Evolutionary conservation across 2,888 invertebrate species (phyloP).

Genomic region (Hololepta plana): DNA sequence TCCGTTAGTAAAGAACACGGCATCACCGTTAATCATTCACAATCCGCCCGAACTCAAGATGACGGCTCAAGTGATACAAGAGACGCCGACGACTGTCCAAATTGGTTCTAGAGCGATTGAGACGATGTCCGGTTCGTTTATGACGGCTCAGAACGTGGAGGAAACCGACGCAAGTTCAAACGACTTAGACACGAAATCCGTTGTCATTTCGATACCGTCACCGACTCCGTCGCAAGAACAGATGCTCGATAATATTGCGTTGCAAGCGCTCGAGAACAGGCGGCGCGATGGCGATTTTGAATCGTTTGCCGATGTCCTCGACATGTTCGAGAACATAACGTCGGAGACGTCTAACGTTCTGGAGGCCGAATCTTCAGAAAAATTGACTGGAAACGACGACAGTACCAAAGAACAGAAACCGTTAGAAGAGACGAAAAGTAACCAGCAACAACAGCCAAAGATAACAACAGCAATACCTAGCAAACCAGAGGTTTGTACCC

Average conservation of each 20-base stretch:
- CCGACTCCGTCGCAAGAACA: slow-evolving; percentile 46
- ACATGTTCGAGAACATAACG: slow-evolving; percentile 46
- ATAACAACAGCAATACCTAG: background rate
- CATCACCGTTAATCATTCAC: slow-evolving; percentile 20
- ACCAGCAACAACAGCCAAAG: background rate
- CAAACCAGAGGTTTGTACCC: slow-evolving; percentile 3
- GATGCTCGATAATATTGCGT: slow-evolving; percentile 41
- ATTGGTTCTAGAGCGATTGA: slow-evolving; percentile 23
- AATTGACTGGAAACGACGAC: slow-evolving; percentile 3
- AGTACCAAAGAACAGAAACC: slow-evolving; percentile 2
- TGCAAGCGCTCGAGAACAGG: slow-evolving; percentile 36
- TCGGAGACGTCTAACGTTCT: no score
- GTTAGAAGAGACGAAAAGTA: no score
- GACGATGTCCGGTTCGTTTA: slow-evolving; percentile 36
- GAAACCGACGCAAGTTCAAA: slow-evolving; percentile 36
- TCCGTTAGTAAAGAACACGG: slow-evolving; percentile 15
- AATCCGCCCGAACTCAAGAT: slow-evolving; percentile 25
- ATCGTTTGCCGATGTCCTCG: slow-evolving; percentile 48
- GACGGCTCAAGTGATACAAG: slow-evolving; percentile 26
- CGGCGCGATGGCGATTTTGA: slow-evolving; percentile 40
- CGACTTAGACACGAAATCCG: slow-evolving; percentile 41
- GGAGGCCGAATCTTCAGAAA: no score
- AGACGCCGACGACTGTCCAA: slow-evolving; percentile 18
- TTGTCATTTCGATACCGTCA: slow-evolving; percentile 46
- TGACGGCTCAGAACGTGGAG: slow-evolving; percentile 36